Base-by-base conservation (phyloP, 2,797 vertebrate species). In the Siniperca scherzeri region DNA sequence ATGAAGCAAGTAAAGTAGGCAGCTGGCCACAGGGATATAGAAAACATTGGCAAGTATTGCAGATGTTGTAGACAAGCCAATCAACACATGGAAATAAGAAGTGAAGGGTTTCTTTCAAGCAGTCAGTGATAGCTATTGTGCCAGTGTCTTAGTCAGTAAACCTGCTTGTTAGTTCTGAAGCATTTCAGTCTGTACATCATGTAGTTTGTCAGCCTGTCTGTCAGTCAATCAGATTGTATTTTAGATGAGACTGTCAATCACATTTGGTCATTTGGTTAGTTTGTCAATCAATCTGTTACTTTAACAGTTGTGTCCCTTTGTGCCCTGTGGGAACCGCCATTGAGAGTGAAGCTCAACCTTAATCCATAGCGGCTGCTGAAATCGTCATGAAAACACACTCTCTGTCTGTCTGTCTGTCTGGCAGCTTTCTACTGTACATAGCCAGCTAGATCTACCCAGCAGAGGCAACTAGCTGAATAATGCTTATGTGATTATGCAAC, bases 361-460 rank as follows among this genome's bases (percentile, higher is more conserved):
- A 87, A 88, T 88, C 79, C 76, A 87, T 16, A 42, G 46, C 68
- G 22, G 52, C 68, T 61, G 64, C 68, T 77, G 53, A 87, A 90
- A 77, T 55, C 9, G 3, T 67, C 53, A 70, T 53, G 53, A 85
- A 86, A 60, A 79, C 38, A 74, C 48, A 57, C 61, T 67, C 61
- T n/a, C 50, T 69, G 25, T 59, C 42, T 40, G 13, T 70, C 50
- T 50, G 10, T 64, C 30, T 52, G 4, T 70, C 65, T 64, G 33
- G 57, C 84, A 61, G 78, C 74, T 42, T 42, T 42, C 40, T 42
- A 12, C 40, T 42, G 40, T 42, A 42, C 40, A 11, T 22, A 57
- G 19, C 16, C 52, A 27, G 25, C 21, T 52, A n/a, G 13, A 77
- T 64, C 12, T 27, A 74, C 19, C 11, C 36, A 74, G 30, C 53